Evolutionary conservation across 2,797 vertebrate species (phyloP), one percentile per base, ranked within the genome.

Genomic region (Galago senegalensis): DNA sequence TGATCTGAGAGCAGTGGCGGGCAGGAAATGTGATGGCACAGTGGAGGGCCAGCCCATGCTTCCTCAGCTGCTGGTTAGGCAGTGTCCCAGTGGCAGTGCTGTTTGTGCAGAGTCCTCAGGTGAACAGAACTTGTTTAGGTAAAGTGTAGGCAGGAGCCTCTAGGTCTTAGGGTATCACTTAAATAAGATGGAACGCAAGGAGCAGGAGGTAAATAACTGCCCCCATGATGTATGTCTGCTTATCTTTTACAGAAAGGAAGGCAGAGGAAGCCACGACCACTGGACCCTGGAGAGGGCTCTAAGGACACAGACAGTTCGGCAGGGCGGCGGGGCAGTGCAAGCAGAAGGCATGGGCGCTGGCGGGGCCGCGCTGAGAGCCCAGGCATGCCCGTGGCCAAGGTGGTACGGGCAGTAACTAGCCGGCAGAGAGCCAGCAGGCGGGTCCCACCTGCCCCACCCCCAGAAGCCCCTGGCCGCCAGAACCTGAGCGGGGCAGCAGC

Each of bases 281-380:
- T 99, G 0, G 99, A 99, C 98, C 99, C 99, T 95, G 99, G 99
- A 0, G 99, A 99, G 23, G 97, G 98, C 75, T 99, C 99, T 97
- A 99, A 98, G 95, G 99, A 99, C 96, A 88, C 86, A 0, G 98
- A 98, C 65, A 98, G 98, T 93, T 99, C 99, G 16, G 99, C 99
- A 0, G 99, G 99, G 46, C 99, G 99, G 49, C 99, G 99, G 43
- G 98, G 99, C 70, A 97, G 99, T 0, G 90, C 99, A 0, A 96
- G 98, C 91, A 98, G 98, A 61, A 99, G 98, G 98, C 98, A 98
- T 0, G 99, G 99, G 53, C 98, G 98, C 61, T 99, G 99, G 99
- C 99, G 98, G 83, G 96, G 97, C 53, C 98, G 98, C 27, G 92
- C 83, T 0, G 99, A 99, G 97, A 98, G 98, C 93, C 98, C 98